These are phyloP conservation scores for Terrapene triunguis DNA, from an alignment of 2,113 vertebrate species.

Conservation along the genomic window DNA sequence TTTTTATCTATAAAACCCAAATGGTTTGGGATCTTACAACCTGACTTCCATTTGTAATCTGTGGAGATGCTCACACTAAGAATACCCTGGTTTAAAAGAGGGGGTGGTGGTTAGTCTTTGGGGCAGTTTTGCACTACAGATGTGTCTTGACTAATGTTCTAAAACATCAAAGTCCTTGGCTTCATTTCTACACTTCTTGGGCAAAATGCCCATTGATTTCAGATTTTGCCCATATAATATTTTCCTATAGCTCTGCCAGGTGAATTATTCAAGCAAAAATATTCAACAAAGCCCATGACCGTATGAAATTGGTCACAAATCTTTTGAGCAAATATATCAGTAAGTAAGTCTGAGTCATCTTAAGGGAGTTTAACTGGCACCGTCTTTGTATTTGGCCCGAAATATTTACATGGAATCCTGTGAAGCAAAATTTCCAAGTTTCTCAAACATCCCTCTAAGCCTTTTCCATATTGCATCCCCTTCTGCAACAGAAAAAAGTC, in stretches of 20 bases:
- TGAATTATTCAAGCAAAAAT: background rate
- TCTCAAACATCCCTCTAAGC: background rate
- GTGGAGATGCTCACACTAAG: rapidly evolving
- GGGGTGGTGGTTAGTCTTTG: background rate
- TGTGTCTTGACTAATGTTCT: background rate
- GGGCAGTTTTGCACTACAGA: background rate
- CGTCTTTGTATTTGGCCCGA: background rate
- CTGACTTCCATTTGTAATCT: background rate
- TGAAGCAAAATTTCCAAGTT: background rate
- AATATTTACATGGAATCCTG: background rate
- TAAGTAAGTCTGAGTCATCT: background rate
- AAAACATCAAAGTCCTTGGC: background rate
- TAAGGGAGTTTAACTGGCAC: background rate
- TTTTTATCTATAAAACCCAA: background rate
- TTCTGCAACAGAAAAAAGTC: background rate
- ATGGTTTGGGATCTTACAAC: background rate
- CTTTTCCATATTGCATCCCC: background rate
- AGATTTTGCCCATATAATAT: background rate
- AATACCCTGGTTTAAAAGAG: background rate
- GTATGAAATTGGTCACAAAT: background rate
- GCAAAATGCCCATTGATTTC: background rate
- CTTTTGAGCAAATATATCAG: background rate
- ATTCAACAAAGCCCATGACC: background rate
- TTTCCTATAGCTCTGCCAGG: background rate
- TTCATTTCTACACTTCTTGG: background rate